These are phyloP conservation scores for Nanorana parkeri DNA, from an alignment of 2,113 vertebrate genomes.

Conservation along the genomic window DNA sequence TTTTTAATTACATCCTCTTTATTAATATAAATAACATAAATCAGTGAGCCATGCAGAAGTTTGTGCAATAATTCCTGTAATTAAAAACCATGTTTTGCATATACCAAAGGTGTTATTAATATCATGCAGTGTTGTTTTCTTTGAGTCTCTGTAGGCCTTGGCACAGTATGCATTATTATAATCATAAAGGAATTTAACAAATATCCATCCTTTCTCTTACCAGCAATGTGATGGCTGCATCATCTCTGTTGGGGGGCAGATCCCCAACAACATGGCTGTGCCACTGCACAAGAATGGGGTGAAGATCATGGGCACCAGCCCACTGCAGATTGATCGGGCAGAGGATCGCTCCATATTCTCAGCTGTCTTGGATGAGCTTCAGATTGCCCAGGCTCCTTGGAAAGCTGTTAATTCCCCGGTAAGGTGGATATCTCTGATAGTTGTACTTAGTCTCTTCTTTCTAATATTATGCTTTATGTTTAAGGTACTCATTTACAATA, in stretches of 20 bases:
- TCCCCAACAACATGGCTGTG: conserved; percentile 91
- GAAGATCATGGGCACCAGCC: conserved; percentile 89
- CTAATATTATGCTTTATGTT: neutral
- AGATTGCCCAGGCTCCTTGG: conserved; percentile 90
- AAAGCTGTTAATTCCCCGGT: conserved; percentile 89
- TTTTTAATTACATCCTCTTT: too few species aligned
- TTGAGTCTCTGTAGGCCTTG: neutral
- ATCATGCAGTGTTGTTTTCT: neutral
- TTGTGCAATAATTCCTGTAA: too few species aligned
- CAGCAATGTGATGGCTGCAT: conserved; percentile 89
- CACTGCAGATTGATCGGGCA: conserved; percentile 85
- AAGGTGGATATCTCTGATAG: conserved; percentile 51
- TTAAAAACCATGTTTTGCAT: too few species aligned
- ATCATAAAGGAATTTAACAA: neutral
- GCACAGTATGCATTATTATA: neutral
- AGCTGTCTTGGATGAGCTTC: conserved; percentile 85
- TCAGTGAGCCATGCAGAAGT: too few species aligned
- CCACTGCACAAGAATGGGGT: conserved; percentile 85
- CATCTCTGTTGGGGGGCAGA: conserved; percentile 93
- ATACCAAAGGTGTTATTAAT: too few species aligned
- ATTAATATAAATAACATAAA: too few species aligned
- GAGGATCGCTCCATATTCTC: conserved; percentile 92
- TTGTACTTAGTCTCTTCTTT: neutral
- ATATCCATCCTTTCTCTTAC: conserved; percentile 7
- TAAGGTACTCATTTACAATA: neutral